phyloP scores from a whole-genome alignment of 2,113 vertebrate species.

The Notarius quadriscutis region DNA sequence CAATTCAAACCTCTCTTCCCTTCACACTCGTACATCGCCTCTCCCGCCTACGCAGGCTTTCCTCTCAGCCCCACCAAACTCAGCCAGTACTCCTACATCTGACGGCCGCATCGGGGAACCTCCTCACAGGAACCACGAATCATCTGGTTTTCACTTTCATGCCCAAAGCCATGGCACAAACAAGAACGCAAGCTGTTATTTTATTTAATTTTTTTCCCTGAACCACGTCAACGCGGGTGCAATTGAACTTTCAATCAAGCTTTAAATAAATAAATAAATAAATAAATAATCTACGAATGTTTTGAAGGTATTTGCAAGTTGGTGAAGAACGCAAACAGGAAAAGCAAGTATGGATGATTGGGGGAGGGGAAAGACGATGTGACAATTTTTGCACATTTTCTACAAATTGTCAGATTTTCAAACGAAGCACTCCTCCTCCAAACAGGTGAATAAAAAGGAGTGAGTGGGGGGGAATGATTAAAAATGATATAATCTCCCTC shows the following conservation, averaged over 20 bases:
- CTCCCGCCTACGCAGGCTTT: conserved; percentile 91
- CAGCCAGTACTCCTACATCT: conserved; percentile 97
- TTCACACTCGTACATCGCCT: conserved; percentile 92
- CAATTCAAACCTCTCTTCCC: conserved; percentile 93
- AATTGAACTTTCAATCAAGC: conserved; percentile 90
- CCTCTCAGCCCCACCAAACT: conserved; percentile 95
- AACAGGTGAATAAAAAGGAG: conserved; percentile 93
- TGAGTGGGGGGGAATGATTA: conserved; percentile 61
- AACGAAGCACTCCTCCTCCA: conserved; percentile 87
- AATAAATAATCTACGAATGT: conserved; percentile 44
- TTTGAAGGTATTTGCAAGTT: conserved; percentile 48
- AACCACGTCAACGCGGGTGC: conserved; percentile 95
- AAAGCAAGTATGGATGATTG: conserved; percentile 60
- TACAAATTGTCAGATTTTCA: conserved; percentile 97
- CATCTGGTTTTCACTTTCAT: conserved; percentile 88
- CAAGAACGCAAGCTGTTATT: conserved; percentile 87
- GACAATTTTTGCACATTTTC: conserved; percentile 96
- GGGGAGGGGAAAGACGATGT: conserved; percentile 71
- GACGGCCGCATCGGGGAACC: conserved; percentile 61
- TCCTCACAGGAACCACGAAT: conserved; percentile 62
- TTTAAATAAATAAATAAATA: conserved; percentile 79
- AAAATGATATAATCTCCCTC: conserved; percentile 66
- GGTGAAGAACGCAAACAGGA: conserved; percentile 60
- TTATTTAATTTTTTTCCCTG: conserved; percentile 65
- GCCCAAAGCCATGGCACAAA: conserved; percentile 94